These are phyloP conservation scores for Drosophila trapezifrons DNA, from an alignment of 1,140 invertebrate genomes.

Conservation along the genomic window DNA sequence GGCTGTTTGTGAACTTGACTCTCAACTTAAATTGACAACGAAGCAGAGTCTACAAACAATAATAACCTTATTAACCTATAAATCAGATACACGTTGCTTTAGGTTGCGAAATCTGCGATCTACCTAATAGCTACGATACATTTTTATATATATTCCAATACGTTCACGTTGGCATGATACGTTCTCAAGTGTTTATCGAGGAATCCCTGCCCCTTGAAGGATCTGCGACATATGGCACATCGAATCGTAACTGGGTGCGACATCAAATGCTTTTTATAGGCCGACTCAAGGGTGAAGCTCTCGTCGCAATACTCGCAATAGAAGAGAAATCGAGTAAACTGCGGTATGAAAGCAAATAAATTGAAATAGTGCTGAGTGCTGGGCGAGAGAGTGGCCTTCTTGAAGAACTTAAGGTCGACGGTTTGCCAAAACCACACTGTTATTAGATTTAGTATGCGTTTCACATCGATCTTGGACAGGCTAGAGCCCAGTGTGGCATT, in stretches of 20 bases:
- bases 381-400: conserved; percentile 20
- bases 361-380: conserved; percentile 31
- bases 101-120: too few species aligned
- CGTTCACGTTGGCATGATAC: not conserved
- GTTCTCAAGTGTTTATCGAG: conserved; percentile 19
- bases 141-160: not conserved
- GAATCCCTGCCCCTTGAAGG: conserved; percentile 21
- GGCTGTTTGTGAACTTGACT: conserved; percentile 1
- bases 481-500: conserved; percentile 33
- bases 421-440: conserved; percentile 48
- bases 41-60: not conserved
- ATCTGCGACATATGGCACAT: conserved; percentile 30
- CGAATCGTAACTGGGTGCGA: not conserved
- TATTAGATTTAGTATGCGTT: conserved; percentile 69
- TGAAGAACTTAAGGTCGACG: conserved; percentile 36
- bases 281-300: conserved; percentile 2
- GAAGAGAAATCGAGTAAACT: conserved; percentile 24
- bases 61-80: not conserved
- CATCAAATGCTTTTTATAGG: conserved; percentile 51
- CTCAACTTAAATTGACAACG: not conserved
- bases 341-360: conserved; percentile 62
- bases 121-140: not conserved
- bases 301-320: conserved; percentile 59
- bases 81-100: not conserved
- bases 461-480: conserved; percentile 44